Percentiles rank a stretch among this genome's conserved stretches.
These are phyloP conservation scores for Bos indicus DNA, from an alignment of 2,113 vertebrate genomes.

Conservation along the genomic window DNA sequence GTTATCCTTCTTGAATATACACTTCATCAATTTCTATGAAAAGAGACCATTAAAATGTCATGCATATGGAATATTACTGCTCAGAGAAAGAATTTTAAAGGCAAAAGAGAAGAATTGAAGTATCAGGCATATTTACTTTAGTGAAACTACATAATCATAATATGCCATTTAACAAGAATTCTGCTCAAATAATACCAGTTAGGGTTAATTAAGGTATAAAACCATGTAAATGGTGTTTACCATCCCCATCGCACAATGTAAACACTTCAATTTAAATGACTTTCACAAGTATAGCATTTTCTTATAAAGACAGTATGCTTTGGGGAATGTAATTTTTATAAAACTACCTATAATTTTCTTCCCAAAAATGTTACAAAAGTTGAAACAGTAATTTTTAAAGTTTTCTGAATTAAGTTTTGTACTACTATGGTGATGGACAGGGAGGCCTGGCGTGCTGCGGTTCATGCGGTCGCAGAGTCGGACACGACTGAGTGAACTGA, in stretches of 20 bases:
- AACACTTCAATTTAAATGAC: neutral
- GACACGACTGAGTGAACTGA: too few relatives aligned
- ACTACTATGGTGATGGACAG: neutral
- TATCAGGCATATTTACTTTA: neutral
- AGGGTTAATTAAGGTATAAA: neutral
- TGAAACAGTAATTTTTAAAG: neutral
- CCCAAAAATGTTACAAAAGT: neutral
- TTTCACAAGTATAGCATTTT: neutral
- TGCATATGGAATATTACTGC: slow-evolving; percentile 29
- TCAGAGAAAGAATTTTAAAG: slow-evolving; percentile 23
- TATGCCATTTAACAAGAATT: neutral
- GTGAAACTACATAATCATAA: slow-evolving; percentile 5
- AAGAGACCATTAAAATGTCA: slow-evolving; percentile 44
- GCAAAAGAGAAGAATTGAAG: slow-evolving; percentile 11
- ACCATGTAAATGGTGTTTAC: neutral
- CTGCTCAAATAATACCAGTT: neutral
- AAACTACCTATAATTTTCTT: neutral
- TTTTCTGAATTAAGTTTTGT: neutral
- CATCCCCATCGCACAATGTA: neutral
- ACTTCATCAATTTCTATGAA: slow-evolving; percentile 48
- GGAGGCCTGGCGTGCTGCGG: neutral
- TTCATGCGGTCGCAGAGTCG: fast-evolving
- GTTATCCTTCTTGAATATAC: slow-evolving; percentile 8
- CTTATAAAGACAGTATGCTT: neutral
- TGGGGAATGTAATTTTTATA: neutral